Evolutionary conservation across 2,888 invertebrate genomes (phyloP).

Genomic region (Leucoptera coffeella): DNA sequence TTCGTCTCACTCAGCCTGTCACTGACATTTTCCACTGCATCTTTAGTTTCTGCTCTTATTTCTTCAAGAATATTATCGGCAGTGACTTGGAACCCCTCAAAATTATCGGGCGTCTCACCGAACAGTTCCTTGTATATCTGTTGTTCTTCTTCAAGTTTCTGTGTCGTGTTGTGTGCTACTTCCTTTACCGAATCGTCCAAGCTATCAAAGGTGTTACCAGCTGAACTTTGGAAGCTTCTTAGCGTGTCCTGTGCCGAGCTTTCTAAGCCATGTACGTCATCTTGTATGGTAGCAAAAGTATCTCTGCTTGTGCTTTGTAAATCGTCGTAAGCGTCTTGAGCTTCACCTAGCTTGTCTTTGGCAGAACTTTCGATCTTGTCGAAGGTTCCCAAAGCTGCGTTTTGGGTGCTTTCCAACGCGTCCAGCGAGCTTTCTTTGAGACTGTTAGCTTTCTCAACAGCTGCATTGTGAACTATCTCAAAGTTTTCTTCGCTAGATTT

Average conservation of each 20-base stretch:
- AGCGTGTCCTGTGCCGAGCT: constrained; percentile 37
- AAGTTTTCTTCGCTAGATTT: constrained; percentile 17
- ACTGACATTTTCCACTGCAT: constrained; percentile 18
- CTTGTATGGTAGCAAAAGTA: constrained; percentile 31
- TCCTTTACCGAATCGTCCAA: constrained; percentile 35
- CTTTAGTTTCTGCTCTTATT: constrained; percentile 19
- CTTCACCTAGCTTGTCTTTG: constrained; percentile 33
- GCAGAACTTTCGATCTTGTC: constrained; percentile 40
- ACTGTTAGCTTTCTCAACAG: constrained; percentile 13
- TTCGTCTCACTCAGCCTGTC: constrained; percentile 19
- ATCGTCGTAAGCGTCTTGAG: constrained; percentile 33
- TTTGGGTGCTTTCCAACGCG: constrained; percentile 30
- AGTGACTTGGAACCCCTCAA: constrained; percentile 40
- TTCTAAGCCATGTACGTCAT: constrained; percentile 31
- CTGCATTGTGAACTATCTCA: constrained; percentile 15
- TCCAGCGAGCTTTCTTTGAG: constrained; percentile 24
- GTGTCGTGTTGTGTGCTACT: constrained; percentile 15
- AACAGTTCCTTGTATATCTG: constrained; percentile 18
- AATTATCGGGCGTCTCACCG: constrained; percentile 23
- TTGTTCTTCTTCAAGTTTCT: constrained; percentile 17
- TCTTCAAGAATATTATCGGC: constrained; percentile 40
- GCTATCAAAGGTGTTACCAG: constrained; percentile 42
- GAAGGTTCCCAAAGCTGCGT: constrained; percentile 40
- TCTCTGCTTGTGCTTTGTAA: constrained; percentile 36
- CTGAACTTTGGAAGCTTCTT: constrained; percentile 43